Base-by-base conservation (phyloP, 2,797 vertebrate genomes). In the Liasis olivaceus region DNA sequence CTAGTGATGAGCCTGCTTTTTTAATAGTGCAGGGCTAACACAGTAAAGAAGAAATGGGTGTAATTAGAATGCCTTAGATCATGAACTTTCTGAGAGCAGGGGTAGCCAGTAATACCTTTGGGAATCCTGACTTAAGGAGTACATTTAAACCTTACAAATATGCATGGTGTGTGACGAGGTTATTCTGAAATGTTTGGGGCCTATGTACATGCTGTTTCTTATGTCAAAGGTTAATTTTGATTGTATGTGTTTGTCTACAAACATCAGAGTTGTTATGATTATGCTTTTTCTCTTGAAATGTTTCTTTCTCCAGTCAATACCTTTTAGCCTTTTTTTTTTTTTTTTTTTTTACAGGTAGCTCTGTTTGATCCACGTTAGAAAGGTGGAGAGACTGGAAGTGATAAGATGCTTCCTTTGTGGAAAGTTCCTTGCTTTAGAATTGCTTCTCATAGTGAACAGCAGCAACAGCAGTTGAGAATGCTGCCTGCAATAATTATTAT, bases 131-230 rank as follows among this genome's bases (percentile, higher is more conserved):
- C 69, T 87, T 90, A 63, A 93, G 28, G 87, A 77, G 31, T 88
- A 54, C 12, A 36, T 58, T 88, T 42, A 22, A 63, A n/a, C 14
- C 8, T 88, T 88, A 72, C 12, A 58, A 81, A 54, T 87, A 26
- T 84, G 92, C 92, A 93, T 93, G 89, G 66, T 62, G 59, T 90
- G 66, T 87, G 58, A 28, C 5, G 62, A 51, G 17, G 7, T 36
- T 26, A 58, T 63, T 15, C 3, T 20, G 47, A 90, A 63, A 56
- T 62, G 7, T 87, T 72, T 36, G 85, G 12, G 36, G 24, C 22
- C 11, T 31, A 26, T 26, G 5, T 84, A 28, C 24, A 66, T 15
- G 47, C 54, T 66, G 59, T 51, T 24, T 81, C 59, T 14, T 31
- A 36, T 85, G 60, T n/a, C 90, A 86, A 91, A 66, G 59, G 51